Percentiles rank a stretch among this genome's conserved stretches.
These are phyloP conservation scores for Microcaecilia unicolor DNA, from an alignment of 2,797 vertebrate genomes.

Conservation along the genomic window DNA sequence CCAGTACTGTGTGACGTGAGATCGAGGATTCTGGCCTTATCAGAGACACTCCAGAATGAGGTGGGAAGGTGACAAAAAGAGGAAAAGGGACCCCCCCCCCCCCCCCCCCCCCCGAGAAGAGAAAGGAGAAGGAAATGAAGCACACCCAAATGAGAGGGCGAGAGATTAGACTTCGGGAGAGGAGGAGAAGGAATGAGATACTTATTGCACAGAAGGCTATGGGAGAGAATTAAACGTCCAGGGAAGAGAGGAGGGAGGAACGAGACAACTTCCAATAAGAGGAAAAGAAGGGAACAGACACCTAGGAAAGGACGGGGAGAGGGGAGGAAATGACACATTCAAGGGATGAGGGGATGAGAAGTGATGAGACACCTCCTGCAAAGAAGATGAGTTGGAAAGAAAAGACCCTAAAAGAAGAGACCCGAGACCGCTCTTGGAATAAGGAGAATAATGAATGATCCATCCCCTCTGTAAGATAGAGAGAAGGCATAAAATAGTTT, in stretches of 20 bases:
- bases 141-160: neutral
- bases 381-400: neutral
- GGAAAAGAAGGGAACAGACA: neutral
- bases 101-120: too few species aligned
- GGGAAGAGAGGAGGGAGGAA: too few species aligned
- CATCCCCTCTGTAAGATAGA: neutral
- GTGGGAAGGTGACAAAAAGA: neutral
- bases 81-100: neutral
- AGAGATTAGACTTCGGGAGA: too few species aligned
- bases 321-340: neutral
- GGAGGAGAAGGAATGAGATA: too few species aligned
- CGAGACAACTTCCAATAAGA: too few species aligned
- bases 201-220: neutral
- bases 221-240: too few species aligned
- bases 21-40: too few species aligned
- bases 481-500: neutral
- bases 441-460: neutral
- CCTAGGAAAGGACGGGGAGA: too few species aligned
- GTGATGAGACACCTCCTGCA: neutral
- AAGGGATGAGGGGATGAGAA: neutral
- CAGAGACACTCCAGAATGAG: too few species aligned
- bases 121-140: neutral
- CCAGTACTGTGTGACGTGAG: conserved; percentile 33
- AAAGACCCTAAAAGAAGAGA: neutral
- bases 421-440: too few species aligned